A percentile compares a stretch with the other conserved stretches of the same genome.
Evolutionary conservation across 2,113 vertebrate genomes (phyloP).

Genomic region (Platysternon megacephalum): DNA sequence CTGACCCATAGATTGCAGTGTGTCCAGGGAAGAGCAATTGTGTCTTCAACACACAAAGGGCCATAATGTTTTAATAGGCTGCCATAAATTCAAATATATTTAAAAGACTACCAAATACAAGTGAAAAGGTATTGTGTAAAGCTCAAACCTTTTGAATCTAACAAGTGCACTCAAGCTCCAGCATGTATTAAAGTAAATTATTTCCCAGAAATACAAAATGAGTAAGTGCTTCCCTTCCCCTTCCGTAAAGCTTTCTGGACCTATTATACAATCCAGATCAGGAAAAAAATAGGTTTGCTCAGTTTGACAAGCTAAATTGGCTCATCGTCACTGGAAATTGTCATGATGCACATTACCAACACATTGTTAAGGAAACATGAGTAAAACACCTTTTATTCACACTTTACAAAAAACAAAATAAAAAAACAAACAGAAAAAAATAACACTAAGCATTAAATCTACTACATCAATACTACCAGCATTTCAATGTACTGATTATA

Average conservation of each 20-base stretch:
- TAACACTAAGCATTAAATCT: conserved; percentile 77
- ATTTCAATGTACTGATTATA: conserved; percentile 88
- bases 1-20: conserved; percentile 57
- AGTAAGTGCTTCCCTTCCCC: conserved; percentile 77
- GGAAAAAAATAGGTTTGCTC: conserved; percentile 71
- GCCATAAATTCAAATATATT: conserved; percentile 59
- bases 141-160: conserved; percentile 84
- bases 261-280: conserved; percentile 70
- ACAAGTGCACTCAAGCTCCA: conserved; percentile 85
- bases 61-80: conserved; percentile 54
- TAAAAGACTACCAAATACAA: conserved; percentile 73
- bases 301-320: conserved; percentile 67
- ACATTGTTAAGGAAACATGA: conserved; percentile 94
- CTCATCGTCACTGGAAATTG: conserved; percentile 78
- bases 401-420: conserved; percentile 90
- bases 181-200: conserved; percentile 77
- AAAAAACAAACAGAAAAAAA: conserved; percentile 72
- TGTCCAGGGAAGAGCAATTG: conserved; percentile 68
- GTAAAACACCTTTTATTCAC: conserved; percentile 96
- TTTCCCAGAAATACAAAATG: conserved; percentile 77
- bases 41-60: conserved; percentile 70
- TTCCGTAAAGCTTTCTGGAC: conserved; percentile 78
- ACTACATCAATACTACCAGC: conserved; percentile 92
- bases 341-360: conserved; percentile 92
- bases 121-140: conserved; percentile 80